These are phyloP conservation scores for Toxotes jaculatrix DNA, from an alignment of 2,113 vertebrate species.

Conservation along the genomic window DNA sequence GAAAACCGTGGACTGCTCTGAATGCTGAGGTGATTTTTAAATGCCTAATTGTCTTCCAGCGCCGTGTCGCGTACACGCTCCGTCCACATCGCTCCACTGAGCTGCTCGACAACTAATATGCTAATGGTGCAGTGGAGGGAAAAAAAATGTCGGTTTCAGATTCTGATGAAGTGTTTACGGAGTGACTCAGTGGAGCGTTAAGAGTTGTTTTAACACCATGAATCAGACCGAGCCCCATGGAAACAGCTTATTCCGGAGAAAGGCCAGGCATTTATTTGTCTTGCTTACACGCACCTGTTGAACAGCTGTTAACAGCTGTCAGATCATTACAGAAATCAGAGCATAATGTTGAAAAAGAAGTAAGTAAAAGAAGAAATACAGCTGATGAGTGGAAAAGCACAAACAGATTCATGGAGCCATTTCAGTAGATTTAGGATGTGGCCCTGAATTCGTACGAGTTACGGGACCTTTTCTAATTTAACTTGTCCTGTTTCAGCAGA, in stretches of 20 bases:
- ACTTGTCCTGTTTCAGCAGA: too few species aligned
- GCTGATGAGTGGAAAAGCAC: not conserved
- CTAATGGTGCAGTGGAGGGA: not conserved
- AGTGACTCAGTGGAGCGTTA: not conserved
- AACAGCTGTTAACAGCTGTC: not conserved
- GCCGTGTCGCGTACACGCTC: not conserved
- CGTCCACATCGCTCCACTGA: conserved; percentile 9
- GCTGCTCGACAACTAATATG: conserved; percentile 13
- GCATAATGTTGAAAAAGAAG: too few species aligned
- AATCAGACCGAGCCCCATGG: not conserved
- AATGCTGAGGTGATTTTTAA: not conserved
- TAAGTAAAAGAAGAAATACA: too few species aligned
- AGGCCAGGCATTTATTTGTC: too few species aligned
- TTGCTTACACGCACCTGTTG: too few species aligned
- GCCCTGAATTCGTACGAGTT: too few species aligned
- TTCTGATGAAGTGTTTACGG: not conserved
- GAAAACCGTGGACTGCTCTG: not conserved
- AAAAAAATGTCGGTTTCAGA: not conserved
- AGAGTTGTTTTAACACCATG: not conserved
- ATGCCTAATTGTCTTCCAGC: conserved; percentile 11
- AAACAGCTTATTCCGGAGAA: not conserved
- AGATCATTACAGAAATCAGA: not conserved
- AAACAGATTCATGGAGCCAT: too few species aligned
- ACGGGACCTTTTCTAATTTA: too few species aligned
- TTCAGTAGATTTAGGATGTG: too few species aligned